phyloP scores from a whole-genome alignment of 1,140 invertebrate genomes.

The Diabrotica virgifera region DNA sequence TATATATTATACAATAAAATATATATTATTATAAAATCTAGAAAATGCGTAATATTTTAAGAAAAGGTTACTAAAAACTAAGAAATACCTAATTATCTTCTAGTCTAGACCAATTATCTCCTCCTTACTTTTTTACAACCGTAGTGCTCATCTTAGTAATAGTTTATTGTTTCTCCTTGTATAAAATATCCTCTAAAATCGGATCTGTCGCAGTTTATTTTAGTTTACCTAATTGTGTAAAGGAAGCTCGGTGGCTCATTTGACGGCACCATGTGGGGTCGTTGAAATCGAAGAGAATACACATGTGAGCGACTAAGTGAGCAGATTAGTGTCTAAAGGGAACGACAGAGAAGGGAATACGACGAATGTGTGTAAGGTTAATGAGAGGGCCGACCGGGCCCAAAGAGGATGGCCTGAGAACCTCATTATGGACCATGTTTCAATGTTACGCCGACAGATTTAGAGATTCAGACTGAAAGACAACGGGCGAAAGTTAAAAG shows the following conservation, averaged over 20 bases:
- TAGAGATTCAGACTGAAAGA: constrained; percentile 19
- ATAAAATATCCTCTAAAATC: not conserved
- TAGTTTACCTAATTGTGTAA: constrained; percentile 22
- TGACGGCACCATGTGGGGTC: constrained; percentile 18
- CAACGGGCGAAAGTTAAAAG: constrained; percentile 4
- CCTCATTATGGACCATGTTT: constrained; percentile 34
- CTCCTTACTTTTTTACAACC: too few relatives aligned
- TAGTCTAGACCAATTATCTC: too few relatives aligned
- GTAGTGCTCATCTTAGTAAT: too few relatives aligned
- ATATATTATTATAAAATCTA: too few relatives aligned
- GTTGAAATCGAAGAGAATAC: constrained; percentile 21
- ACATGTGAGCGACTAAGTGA: not conserved
- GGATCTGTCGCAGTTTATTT: constrained; percentile 13
- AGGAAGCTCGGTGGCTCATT: constrained; percentile 12
- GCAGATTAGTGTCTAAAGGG: not conserved
- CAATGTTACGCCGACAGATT: constrained; percentile 27
- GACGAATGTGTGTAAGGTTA: constrained; percentile 27
- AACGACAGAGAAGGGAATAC: not conserved
- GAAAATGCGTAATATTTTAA: too few relatives aligned
- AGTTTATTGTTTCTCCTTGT: too few relatives aligned
- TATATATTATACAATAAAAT: too few relatives aligned
- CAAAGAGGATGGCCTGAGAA: constrained; percentile 17
- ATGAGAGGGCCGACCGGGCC: constrained; percentile 28
- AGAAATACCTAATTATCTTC: too few relatives aligned
- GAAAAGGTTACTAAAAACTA: too few relatives aligned